Evolutionary conservation across 2,113 vertebrate species (phyloP).

Genomic region (Irena cyanogastra): DNA sequence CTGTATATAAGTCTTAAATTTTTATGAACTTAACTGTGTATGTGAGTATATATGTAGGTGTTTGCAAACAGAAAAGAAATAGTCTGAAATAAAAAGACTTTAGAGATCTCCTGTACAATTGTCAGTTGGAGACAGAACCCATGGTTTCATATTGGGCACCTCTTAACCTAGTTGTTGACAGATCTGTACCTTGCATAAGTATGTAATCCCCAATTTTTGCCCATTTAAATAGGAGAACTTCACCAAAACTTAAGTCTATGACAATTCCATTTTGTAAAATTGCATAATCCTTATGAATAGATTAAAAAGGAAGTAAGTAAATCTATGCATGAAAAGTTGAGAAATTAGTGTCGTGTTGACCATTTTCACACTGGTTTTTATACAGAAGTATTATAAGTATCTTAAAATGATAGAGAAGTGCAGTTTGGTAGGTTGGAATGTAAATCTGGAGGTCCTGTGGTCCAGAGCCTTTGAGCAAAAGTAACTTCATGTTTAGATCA

Average conservation of each 20-base stretch:
- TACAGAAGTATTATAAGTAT: not conserved
- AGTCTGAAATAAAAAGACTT: not conserved
- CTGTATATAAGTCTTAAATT: not conserved
- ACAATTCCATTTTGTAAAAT: not conserved
- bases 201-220: not conserved
- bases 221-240: not conserved
- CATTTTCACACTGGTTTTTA: not conserved
- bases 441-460: not conserved
- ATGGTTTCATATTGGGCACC: not conserved
- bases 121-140: not conserved
- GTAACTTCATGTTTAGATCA: not conserved
- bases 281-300: not conserved
- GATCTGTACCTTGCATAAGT: not conserved
- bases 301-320: not conserved
- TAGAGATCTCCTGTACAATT: not conserved
- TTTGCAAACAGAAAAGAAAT: not conserved
- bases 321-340: not conserved
- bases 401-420: not conserved
- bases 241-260: not conserved
- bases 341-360: not conserved
- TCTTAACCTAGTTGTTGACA: not conserved
- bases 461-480: not conserved
- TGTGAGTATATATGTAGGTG: not conserved
- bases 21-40: not conserved
- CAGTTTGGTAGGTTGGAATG: not conserved